Conservation (phyloP, 35 echinoderm and acorn worm genomes). For the Ptychodera flava region DNA sequence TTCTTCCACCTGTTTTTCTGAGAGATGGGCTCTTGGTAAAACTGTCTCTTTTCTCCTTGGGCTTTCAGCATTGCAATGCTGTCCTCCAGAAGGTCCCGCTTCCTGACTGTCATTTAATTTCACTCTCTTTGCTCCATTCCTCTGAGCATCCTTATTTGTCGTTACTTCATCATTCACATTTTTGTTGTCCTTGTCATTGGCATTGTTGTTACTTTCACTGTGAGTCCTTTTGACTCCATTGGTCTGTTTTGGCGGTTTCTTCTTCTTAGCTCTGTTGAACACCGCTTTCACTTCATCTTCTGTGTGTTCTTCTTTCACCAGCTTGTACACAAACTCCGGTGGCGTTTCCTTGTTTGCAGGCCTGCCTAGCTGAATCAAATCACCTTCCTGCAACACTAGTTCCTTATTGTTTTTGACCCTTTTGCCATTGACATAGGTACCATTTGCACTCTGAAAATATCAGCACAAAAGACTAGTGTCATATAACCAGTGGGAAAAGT, state of each 20-base stretch:
- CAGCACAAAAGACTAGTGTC: not conserved
- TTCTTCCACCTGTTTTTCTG: conserved; percentile 21
- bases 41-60: not conserved
- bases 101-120: not conserved
- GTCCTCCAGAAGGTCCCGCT: conserved; percentile 4
- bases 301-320: conserved; percentile 25
- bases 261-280: not conserved
- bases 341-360: conserved; percentile 23
- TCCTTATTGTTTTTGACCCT: conserved; percentile 27
- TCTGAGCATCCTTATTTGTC: not conserved
- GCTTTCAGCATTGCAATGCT: conserved; percentile 7
- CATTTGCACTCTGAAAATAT: conserved; percentile 79
- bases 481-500: not conserved
- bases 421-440: conserved; percentile 65
- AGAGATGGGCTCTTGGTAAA: conserved; percentile 14
- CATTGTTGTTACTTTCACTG: conserved; percentile 17
- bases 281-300: conserved; percentile 51
- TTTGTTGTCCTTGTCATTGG: conserved; percentile 12
- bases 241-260: not conserved
- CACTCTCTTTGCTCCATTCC: not conserved
- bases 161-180: conserved; percentile 18
- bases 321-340: conserved; percentile 77
- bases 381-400: conserved; percentile 43
- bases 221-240: conserved; percentile 25
- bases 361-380: conserved; percentile 63